phyloP scores from a whole-genome alignment of 2,888 invertebrate genomes.

The Oeneis ivallda region DNA sequence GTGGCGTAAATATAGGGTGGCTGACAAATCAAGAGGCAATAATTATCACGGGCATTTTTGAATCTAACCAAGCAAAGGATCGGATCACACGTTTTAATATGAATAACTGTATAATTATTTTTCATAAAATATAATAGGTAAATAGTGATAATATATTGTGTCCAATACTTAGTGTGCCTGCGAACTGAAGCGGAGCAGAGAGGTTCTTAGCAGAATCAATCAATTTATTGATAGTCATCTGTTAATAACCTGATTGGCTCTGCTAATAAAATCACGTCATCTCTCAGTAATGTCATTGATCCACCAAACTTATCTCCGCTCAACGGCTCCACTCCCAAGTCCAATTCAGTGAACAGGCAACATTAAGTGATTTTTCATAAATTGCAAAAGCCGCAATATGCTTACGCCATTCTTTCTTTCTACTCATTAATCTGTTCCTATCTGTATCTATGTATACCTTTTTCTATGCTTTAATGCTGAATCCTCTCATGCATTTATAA shows the following conservation, averaged over 20 bases:
- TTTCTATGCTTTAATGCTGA: conserved; percentile 37
- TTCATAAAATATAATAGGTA: too few relatives aligned
- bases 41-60: background rate
- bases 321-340: too few relatives aligned
- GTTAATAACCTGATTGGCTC: too few relatives aligned
- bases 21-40: background rate
- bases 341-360: too few relatives aligned
- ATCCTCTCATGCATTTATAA: conserved; percentile 25
- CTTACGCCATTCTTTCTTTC: conserved; percentile 25
- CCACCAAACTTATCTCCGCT: too few relatives aligned
- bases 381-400: background rate
- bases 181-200: too few relatives aligned
- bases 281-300: too few relatives aligned
- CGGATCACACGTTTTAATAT: background rate
- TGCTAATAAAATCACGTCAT: background rate
- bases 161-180: too few relatives aligned
- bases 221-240: too few relatives aligned
- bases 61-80: background rate
- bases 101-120: background rate
- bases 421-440: conserved; percentile 9
- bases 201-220: too few relatives aligned
- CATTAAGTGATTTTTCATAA: background rate
- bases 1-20: conserved; percentile 15
- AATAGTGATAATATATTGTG: too few relatives aligned
- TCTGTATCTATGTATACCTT: conserved; percentile 29